Evolutionary conservation across 2,113 vertebrate species (phyloP).

Genomic region (Atherinomorus stipes): DNA sequence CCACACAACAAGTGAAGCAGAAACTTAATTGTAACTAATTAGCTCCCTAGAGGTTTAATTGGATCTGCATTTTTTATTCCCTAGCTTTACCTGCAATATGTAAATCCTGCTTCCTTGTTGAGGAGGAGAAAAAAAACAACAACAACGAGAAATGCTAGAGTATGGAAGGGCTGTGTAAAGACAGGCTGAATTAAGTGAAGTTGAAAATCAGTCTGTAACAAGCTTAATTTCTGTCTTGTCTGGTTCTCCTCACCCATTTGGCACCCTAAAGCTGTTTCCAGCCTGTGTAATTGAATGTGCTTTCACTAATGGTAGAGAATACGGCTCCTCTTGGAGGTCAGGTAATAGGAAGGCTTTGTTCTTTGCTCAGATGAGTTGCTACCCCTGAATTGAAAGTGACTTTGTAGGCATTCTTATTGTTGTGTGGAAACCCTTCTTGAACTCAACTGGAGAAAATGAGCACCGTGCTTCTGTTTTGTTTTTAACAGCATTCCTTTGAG

Average conservation of each 20-base stretch:
- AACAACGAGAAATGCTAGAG: constrained; percentile 36
- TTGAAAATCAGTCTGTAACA: constrained; percentile 79
- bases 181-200: constrained; percentile 77
- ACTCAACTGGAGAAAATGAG: constrained; percentile 44
- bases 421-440: constrained; percentile 34
- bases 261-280: constrained; percentile 67
- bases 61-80: constrained; percentile 86
- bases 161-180: constrained; percentile 64
- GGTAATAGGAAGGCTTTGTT: constrained; percentile 70
- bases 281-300: constrained; percentile 72
- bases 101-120: constrained; percentile 78
- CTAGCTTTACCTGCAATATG: constrained; percentile 86
- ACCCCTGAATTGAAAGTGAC: constrained; percentile 61
- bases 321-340: constrained; percentile 55
- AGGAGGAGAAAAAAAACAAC: constrained; percentile 8
- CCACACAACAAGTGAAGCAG: constrained; percentile 86
- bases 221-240: constrained; percentile 79
- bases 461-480: constrained; percentile 50
- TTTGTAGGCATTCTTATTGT: constrained; percentile 55
- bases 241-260: constrained; percentile 58
- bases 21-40: constrained; percentile 88
- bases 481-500: constrained; percentile 62
- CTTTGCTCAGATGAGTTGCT: constrained; percentile 56
- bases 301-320: constrained; percentile 56
- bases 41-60: constrained; percentile 85